Base-by-base conservation (phyloP, 2,888 invertebrate genomes). In the Trissonchulus latispiculum region DNA sequence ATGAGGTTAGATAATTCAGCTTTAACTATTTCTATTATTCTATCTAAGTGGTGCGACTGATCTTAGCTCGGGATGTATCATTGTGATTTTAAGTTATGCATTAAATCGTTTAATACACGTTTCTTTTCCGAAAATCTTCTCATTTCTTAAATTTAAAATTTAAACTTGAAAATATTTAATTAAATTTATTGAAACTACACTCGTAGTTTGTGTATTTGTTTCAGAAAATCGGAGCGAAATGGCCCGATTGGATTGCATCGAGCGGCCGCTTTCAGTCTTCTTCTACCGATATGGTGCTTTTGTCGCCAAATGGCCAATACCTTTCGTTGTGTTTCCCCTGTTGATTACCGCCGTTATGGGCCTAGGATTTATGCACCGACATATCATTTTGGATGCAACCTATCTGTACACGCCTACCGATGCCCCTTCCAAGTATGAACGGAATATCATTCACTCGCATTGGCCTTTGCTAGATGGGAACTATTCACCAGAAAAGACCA, bases 311-410 rank as follows among this genome's bases (percentile, higher is more conserved):
- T n/a, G n/a, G 28, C 72, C 72, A 8, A 28, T 33, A 29, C 1
- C 36, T 15, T 72, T 72, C 32, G 15, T 72, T 23, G n/a, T 72
- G 1, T n/a, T 72, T n/a, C 72, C 72, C 29, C 8, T 72, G 2
- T 18, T 70, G 8, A n/a, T 72, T 3, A 70, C 69, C 23, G 8
- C n/a, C 28, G 71, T 28, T 15, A 32, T 70, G 29, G 29, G 32
- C 3, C 61, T 70, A 15, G 71, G 71, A 62, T 70, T 70, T 29
- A 28, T 70, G 2, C 61, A 70, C 71, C 23, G 59, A n/a, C 36
- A 70, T 59, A 59, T 8, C 3, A 29, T 70, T 28, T n/a, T 59
- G 28, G 61, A 73, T 23, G 61, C 61, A 18, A 32, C 32, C 48
- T 31, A 74, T 15, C 48, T 72, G n/a, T 72, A 61, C n/a, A 37